Conservation (phyloP, 1,140 invertebrate genomes). For the Penaeus japonicus region DNA sequence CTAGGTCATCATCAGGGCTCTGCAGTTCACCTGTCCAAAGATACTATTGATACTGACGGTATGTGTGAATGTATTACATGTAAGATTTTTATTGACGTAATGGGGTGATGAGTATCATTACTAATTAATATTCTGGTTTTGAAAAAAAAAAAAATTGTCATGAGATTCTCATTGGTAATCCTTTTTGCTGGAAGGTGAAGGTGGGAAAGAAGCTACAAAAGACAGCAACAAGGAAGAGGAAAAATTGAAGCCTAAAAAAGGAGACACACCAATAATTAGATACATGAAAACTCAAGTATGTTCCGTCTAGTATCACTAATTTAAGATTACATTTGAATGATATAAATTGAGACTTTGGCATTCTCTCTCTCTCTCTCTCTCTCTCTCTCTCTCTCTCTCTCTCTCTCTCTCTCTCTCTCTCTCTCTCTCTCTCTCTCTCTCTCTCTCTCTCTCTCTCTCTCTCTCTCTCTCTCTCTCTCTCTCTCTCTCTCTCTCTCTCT, state of each 20-base stretch:
- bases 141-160: no score
- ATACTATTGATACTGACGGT: constrained; percentile 60
- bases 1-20: constrained; percentile 60
- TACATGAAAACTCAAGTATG: constrained; percentile 85
- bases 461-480: no score
- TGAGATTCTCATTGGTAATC: not conserved
- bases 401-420: no score
- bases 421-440: no score
- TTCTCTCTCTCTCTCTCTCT: no score
- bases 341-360: not conserved
- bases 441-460: no score
- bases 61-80: not conserved
- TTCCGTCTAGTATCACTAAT: not conserved
- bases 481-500: no score
- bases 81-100: not conserved
- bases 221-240: constrained; percentile 62
- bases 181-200: constrained; percentile 27
- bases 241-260: constrained; percentile 71
- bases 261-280: constrained; percentile 76
- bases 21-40: constrained; percentile 58
- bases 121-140: no score
- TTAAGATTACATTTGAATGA: not conserved
- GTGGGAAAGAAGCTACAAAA: constrained; percentile 33
- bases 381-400: no score
- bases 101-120: no score